phyloP scores from a whole-genome alignment of 2,113 vertebrate species.

The Etheostoma spectabile region DNA sequence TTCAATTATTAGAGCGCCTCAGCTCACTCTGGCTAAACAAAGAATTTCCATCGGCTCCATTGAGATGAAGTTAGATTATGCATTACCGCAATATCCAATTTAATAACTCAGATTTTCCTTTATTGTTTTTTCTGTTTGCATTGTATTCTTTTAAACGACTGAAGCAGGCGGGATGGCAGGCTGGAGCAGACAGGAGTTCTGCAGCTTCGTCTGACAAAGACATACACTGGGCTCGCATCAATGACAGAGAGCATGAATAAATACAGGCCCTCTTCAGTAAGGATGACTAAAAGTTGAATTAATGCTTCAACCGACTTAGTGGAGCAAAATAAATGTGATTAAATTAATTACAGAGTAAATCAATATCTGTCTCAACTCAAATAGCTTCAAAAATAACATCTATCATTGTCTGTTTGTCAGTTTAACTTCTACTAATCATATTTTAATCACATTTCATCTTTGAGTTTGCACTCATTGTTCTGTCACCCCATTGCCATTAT shows the following conservation, averaged over 20 bases:
- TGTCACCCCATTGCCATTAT: constrained; percentile 36
- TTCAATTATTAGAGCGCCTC: constrained; percentile 84
- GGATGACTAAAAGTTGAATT: constrained; percentile 77
- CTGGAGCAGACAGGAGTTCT: constrained; percentile 61
- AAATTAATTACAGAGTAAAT: constrained; percentile 79
- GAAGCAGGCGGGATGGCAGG: constrained; percentile 64
- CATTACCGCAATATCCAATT: constrained; percentile 85
- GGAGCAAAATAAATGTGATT: constrained; percentile 78
- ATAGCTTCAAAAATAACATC: constrained; percentile 74
- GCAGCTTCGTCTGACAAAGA: constrained; percentile 76
- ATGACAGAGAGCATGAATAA: constrained; percentile 63
- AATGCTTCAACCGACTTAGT: constrained; percentile 72
- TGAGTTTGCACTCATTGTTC: constrained; percentile 31
- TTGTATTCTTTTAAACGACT: constrained; percentile 82
- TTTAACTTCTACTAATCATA: constrained; percentile 72
- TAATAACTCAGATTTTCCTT: constrained; percentile 85
- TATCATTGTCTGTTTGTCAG: constrained; percentile 70
- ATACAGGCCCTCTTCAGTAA: constrained; percentile 72
- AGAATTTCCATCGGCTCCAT: constrained; percentile 80
- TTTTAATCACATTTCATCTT: constrained; percentile 67
- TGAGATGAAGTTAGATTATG: constrained; percentile 84
- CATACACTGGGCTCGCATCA: constrained; percentile 70
- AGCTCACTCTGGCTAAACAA: constrained; percentile 83
- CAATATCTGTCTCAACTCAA: constrained; percentile 70
- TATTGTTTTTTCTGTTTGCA: constrained; percentile 85